phyloP scores from a whole-genome alignment of 1,140 invertebrate species.

The Pseudomyrmex gracilis region DNA sequence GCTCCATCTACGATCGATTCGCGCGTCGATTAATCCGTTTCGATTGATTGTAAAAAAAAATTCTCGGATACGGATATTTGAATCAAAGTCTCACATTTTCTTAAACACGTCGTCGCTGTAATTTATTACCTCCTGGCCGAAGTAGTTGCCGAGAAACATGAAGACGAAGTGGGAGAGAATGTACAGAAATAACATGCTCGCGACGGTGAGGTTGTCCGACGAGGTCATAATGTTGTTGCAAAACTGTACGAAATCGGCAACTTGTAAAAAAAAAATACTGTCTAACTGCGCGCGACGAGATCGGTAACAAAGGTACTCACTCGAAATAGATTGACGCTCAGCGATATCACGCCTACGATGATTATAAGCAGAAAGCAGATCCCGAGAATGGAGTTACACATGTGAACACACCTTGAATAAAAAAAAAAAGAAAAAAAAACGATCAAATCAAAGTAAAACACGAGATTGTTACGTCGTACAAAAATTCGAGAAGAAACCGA shows the following conservation, averaged over 20 bases:
- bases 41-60: background rate
- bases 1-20: slow-evolving; percentile 4
- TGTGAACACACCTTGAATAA: slow-evolving; percentile 15
- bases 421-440: too few relatives aligned
- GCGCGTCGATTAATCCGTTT: background rate
- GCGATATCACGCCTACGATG: background rate
- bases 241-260: background rate
- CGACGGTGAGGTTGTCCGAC: background rate
- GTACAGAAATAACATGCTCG: background rate
- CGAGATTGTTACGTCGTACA: background rate
- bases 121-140: slow-evolving; percentile 61
- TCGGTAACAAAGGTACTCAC: slow-evolving; percentile 29
- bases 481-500: background rate
- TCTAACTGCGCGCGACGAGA: background rate
- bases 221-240: background rate
- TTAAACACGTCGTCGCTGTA: slow-evolving; percentile 52
- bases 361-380: background rate
- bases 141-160: slow-evolving; percentile 53
- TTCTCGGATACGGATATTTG: too few relatives aligned
- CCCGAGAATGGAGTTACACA: background rate
- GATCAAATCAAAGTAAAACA: slow-evolving; percentile 5
- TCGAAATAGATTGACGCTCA: slow-evolving; percentile 28
- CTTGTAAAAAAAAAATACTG: background rate
- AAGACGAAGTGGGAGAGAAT: slow-evolving; percentile 42
- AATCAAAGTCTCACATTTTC: slow-evolving; percentile 39